Conservation (phyloP, 1,140 invertebrate species). For the Drosophila auraria region DNA sequence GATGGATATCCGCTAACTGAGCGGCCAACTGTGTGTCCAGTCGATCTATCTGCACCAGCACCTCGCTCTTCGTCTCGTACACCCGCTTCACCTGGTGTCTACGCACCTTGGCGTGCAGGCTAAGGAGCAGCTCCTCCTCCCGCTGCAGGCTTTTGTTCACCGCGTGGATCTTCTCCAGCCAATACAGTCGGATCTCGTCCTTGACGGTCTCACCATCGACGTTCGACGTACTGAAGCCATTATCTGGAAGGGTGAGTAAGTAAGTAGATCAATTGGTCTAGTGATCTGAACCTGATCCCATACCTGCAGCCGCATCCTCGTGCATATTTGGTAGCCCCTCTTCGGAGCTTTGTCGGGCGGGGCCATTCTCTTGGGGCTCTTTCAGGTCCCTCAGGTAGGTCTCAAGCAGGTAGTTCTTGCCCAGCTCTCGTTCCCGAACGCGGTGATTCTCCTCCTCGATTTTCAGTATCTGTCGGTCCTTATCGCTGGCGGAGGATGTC, state of each 20-base stretch:
- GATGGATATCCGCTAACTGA: slow-evolving; percentile 87
- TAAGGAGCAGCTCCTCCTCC: slow-evolving; percentile 89
- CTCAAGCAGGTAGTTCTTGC: slow-evolving; percentile 92
- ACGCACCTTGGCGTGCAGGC: slow-evolving; percentile 89
- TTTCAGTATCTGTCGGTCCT: slow-evolving; percentile 91
- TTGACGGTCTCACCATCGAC: neutral
- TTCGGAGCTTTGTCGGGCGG: neutral
- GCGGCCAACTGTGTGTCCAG: slow-evolving; percentile 87
- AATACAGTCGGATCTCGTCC: slow-evolving; percentile 87
- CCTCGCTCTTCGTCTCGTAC: slow-evolving; percentile 86
- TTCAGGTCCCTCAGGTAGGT: slow-evolving; percentile 89
- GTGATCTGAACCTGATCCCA: slow-evolving; percentile 20
- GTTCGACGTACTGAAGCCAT: neutral
- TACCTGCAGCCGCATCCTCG: slow-evolving; percentile 35
- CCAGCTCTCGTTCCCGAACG: slow-evolving; percentile 89
- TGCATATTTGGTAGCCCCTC: slow-evolving; percentile 70
- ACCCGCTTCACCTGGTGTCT: slow-evolving; percentile 88
- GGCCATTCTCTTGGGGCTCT: slow-evolving; percentile 82
- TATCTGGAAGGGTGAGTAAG: slow-evolving; percentile 32
- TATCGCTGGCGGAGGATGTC: slow-evolving; percentile 87
- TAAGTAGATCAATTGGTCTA: neutral
- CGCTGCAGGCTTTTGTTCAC: slow-evolving; percentile 90
- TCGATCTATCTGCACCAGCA: slow-evolving; percentile 71
- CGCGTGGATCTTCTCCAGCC: slow-evolving; percentile 90
- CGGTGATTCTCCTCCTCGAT: slow-evolving; percentile 91